These are phyloP conservation scores for Pomatostomus ruficeps DNA, from an alignment of 2,113 vertebrate genomes.

Conservation along the genomic window DNA sequence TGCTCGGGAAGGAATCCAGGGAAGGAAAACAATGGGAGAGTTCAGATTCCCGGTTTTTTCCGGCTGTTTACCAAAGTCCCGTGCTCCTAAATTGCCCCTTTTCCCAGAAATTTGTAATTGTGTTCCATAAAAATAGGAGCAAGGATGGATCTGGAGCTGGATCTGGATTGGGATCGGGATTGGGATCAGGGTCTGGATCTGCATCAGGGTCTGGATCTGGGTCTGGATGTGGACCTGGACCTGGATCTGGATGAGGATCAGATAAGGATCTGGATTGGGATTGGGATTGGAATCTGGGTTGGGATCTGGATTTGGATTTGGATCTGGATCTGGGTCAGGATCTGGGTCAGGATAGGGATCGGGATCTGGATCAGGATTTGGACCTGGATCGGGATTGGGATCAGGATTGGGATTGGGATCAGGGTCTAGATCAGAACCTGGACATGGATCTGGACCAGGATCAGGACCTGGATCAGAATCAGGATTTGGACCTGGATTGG, in stretches of 20 bases:
- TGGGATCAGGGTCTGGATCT: fast-evolving
- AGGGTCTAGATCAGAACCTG: too few species aligned
- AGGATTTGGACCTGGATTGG: background rate
- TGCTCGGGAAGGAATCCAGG: too few species aligned
- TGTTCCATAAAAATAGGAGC: fast-evolving
- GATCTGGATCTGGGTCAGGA: too few species aligned
- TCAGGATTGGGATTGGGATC: background rate
- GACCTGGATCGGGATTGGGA: too few species aligned
- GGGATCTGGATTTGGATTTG: background rate
- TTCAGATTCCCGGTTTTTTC: background rate
- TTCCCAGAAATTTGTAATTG: background rate
- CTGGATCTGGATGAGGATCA: fast-evolving
- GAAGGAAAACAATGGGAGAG: background rate
- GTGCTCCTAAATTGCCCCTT: background rate
- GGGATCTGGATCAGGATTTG: background rate
- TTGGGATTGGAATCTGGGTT: too few species aligned
- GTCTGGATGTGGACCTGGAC: background rate
- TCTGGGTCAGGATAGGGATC: fast-evolving
- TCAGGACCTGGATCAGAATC: background rate
- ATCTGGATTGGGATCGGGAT: fast-evolving
- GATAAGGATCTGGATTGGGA: fast-evolving
- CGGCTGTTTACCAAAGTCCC: background rate
- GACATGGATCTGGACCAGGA: too few species aligned
- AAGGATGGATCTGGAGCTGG: fast-evolving
- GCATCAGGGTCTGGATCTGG: background rate